Percentiles rank a stretch among this genome's conserved stretches.
Conservation (phyloP, 1,140 invertebrate species). For the Heliconius himera region DNA sequence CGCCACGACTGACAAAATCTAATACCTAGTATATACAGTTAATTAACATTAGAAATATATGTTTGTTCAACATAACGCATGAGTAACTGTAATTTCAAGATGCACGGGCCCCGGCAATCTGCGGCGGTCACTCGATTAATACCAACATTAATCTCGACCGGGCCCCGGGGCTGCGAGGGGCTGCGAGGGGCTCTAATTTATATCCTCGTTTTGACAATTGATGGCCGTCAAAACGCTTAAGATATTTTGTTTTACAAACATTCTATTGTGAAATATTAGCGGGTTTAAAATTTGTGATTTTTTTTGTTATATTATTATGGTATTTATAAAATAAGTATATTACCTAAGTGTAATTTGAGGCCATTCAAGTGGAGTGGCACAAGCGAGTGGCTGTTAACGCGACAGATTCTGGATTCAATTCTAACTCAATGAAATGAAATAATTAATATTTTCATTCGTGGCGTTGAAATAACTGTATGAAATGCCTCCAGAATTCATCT, state of each 20-base stretch:
- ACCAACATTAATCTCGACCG: slow-evolving; percentile 74
- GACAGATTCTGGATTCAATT: too few relatives aligned
- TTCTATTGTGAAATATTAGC: slow-evolving; percentile 13
- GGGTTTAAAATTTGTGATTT: not conserved
- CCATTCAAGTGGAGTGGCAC: too few relatives aligned
- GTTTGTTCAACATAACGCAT: slow-evolving; percentile 26
- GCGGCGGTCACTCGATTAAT: slow-evolving; percentile 79
- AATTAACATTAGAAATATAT: slow-evolving; percentile 2
- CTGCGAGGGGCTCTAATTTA: slow-evolving; percentile 69
- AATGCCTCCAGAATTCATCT: too few relatives aligned
- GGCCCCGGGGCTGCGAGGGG: slow-evolving; percentile 50
- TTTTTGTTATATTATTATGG: not conserved
- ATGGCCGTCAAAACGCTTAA: slow-evolving; percentile 61
- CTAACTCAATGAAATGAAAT: too few relatives aligned
- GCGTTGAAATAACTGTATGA: too few relatives aligned
- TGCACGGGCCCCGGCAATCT: slow-evolving; percentile 37
- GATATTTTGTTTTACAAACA: slow-evolving; percentile 48
- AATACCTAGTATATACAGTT: not conserved
- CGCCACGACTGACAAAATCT: not conserved
- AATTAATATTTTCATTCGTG: too few relatives aligned
- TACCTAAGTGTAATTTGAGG: too few relatives aligned
- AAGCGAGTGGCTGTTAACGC: too few relatives aligned
- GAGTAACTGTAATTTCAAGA: slow-evolving; percentile 34
- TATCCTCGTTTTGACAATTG: slow-evolving; percentile 76
- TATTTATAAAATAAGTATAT: too few relatives aligned